Evolutionary conservation across 2,888 invertebrate genomes (phyloP).

Genomic region (Gisinianus flammeolus): DNA sequence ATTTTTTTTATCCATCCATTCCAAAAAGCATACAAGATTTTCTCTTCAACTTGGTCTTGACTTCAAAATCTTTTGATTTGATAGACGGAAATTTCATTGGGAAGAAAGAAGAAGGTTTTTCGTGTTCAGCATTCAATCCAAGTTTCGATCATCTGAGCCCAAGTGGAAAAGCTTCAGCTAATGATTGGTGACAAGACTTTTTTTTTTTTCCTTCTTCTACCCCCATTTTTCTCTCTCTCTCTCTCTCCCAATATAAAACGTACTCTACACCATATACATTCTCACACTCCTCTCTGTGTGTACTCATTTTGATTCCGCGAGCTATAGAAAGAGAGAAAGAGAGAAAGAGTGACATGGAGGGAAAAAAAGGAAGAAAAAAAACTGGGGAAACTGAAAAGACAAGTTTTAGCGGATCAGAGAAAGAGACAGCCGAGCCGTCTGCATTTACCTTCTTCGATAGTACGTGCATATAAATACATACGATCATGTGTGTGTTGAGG

Average conservation of each 20-base stretch:
- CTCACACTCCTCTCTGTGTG: too few relatives aligned
- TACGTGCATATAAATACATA: too few relatives aligned
- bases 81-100: constrained; percentile 30
- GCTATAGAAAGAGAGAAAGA: background rate
- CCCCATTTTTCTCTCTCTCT: background rate
- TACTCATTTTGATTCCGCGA: background rate
- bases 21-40: constrained; percentile 6
- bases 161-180: constrained; percentile 22
- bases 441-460: too few relatives aligned
- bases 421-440: background rate
- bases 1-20: constrained; percentile 1
- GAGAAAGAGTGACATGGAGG: constrained; percentile 22
- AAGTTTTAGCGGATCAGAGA: constrained; percentile 1
- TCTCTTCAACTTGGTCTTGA: constrained; percentile 20
- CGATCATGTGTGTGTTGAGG: too few relatives aligned
- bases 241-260: background rate
- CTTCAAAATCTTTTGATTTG: constrained; percentile 28
- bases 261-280: background rate
- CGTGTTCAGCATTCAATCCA: constrained; percentile 28
- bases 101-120: constrained; percentile 14
- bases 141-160: constrained; percentile 8
- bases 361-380: background rate
- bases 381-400: constrained; percentile 10
- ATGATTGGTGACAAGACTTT: constrained; percentile 28
- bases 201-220: constrained; percentile 9